These are phyloP conservation scores for Candoia aspera DNA, from an alignment of 2,113 vertebrate species.

Conservation along the genomic window DNA sequence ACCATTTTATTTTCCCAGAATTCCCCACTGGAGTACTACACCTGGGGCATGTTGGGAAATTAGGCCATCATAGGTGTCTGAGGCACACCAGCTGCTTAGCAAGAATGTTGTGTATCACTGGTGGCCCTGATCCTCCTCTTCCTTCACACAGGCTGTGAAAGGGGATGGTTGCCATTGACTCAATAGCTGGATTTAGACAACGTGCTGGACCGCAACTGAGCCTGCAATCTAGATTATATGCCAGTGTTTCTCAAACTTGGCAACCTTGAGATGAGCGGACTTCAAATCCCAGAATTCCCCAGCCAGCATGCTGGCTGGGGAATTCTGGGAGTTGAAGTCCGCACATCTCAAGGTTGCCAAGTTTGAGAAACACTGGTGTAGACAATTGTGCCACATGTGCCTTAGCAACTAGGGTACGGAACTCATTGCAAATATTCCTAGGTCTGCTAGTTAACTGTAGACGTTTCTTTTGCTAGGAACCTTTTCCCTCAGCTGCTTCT, in stretches of 20 bases:
- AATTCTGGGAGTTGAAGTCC: background rate
- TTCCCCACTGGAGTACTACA: background rate
- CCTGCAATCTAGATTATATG: background rate
- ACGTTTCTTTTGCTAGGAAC: background rate
- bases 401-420: background rate
- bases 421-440: background rate
- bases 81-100: background rate
- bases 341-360: background rate
- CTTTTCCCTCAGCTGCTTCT: background rate
- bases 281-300: background rate
- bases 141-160: background rate
- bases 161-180: background rate
- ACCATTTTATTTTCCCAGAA: background rate
- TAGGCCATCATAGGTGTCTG: background rate
- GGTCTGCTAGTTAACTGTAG: background rate
- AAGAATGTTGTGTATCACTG: background rate
- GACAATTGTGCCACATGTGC: no score
- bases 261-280: background rate
- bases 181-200: background rate
- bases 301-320: background rate
- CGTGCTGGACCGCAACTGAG: background rate
- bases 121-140: background rate
- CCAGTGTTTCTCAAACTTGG: background rate
- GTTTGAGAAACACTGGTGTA: background rate
- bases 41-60: background rate